Conservation (phyloP, 2,113 vertebrate genomes). For the Gasterosteus aculeatus region DNA sequence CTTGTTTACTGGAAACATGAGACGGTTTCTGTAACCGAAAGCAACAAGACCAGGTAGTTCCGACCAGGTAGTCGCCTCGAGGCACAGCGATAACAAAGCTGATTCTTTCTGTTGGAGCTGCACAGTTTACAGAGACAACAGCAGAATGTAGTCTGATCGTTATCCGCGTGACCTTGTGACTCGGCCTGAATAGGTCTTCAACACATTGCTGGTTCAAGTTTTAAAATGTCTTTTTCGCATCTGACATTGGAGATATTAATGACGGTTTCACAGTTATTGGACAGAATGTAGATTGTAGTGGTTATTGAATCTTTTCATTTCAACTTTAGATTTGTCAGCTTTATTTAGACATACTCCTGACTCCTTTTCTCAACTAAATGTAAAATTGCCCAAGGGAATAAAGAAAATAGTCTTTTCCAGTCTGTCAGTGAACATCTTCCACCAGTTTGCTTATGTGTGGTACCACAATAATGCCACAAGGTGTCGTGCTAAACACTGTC, state of each 20-base stretch:
- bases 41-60: neutral
- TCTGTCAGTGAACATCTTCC: neutral
- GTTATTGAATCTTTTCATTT: neutral
- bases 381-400: neutral
- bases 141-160: neutral
- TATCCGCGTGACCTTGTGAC: neutral
- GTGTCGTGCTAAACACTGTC: conserved; percentile 40
- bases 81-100: neutral
- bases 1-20: conserved; percentile 17
- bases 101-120: neutral
- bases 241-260: neutral
- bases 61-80: neutral
- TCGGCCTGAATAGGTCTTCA: neutral
- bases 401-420: neutral
- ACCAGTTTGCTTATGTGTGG: conserved; percentile 14
- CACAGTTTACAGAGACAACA: neutral
- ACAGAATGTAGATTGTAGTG: neutral
- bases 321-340: neutral
- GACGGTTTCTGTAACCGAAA: neutral
- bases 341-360: neutral
- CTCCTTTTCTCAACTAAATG: neutral
- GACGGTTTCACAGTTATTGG: too few species aligned
- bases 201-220: neutral
- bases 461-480: conserved; percentile 31
- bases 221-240: neutral